These are phyloP conservation scores for Onychomys arenicola DNA, from an alignment of 2,797 vertebrate species.

Conservation along the genomic window DNA sequence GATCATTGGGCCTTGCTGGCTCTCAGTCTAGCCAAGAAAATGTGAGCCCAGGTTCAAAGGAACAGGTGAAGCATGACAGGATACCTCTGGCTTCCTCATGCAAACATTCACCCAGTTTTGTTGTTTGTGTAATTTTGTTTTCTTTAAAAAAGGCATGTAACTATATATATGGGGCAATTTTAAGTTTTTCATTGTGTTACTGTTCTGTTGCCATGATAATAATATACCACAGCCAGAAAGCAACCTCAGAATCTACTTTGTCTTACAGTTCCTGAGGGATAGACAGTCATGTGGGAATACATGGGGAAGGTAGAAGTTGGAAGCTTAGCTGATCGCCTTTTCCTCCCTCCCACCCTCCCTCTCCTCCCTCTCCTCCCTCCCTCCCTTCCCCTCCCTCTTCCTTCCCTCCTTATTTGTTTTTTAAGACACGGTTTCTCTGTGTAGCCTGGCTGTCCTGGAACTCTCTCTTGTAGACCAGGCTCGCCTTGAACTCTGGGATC, in stretches of 20 bases:
- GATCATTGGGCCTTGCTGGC: no score
- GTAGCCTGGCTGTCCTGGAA: background rate
- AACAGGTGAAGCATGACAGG: background rate
- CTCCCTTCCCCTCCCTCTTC: no score
- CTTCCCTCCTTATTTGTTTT: no score
- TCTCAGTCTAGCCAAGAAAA: background rate
- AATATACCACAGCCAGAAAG: background rate
- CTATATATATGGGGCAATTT: constrained; percentile 25
- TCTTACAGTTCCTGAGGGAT: background rate
- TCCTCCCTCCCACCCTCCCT: background rate
- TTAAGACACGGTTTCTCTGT: background rate
- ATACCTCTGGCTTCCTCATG: background rate
- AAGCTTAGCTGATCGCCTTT: background rate
- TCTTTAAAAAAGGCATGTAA: background rate
- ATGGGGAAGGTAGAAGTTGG: background rate
- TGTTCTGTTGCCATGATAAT: background rate
- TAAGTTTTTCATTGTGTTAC: constrained; percentile 3
- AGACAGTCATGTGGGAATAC: background rate
- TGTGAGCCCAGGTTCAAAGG: background rate
- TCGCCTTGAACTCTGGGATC: background rate
- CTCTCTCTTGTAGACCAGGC: background rate
- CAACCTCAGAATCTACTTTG: background rate
- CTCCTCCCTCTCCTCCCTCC: background rate
- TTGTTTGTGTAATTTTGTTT: background rate
- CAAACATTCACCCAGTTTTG: no score